A percentile compares a stretch with the other conserved stretches of the same genome.
Evolutionary conservation across 2,888 invertebrate genomes (phyloP).

Genomic region (Drosophila neotestacea): DNA sequence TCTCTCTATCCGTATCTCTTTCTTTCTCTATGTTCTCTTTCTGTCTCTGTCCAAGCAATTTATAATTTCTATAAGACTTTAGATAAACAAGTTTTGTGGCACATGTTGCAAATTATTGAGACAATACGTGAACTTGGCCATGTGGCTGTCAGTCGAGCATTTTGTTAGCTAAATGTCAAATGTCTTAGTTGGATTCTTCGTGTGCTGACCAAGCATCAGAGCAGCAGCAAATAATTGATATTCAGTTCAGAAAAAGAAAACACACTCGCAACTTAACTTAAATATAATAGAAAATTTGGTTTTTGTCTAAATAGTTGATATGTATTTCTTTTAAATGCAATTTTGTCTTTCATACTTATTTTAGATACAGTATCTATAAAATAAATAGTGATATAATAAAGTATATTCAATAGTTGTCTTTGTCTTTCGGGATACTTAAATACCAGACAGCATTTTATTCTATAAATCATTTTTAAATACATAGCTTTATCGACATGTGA

Average conservation of each 20-base stretch:
- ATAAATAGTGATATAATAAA: too few species aligned
- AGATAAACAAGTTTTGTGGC: slow-evolving; percentile 26
- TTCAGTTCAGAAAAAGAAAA: not conserved
- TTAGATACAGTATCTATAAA: too few species aligned
- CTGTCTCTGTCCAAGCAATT: slow-evolving; percentile 23
- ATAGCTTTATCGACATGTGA: too few species aligned
- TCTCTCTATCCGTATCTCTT: not conserved
- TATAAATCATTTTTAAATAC: too few species aligned
- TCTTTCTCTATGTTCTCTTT: not conserved
- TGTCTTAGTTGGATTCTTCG: not conserved
- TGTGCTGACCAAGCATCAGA: slow-evolving; percentile 1
- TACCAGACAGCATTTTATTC: too few species aligned
- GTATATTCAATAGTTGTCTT: too few species aligned
- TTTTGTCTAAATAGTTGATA: not conserved
- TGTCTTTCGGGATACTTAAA: too few species aligned
- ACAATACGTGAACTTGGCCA: slow-evolving; percentile 28
- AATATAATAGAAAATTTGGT: not conserved
- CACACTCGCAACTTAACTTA: too few species aligned
- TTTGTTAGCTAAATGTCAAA: slow-evolving; percentile 16
- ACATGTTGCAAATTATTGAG: slow-evolving; percentile 41
- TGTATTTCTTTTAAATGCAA: not conserved
- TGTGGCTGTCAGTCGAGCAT: slow-evolving; percentile 5
- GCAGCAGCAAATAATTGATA: not conserved
- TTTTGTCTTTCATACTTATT: not conserved
- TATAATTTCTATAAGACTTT: slow-evolving; percentile 31